These are phyloP conservation scores for Protodeltote pygarga DNA, from an alignment of 2,888 invertebrate species.

Conservation along the genomic window DNA sequence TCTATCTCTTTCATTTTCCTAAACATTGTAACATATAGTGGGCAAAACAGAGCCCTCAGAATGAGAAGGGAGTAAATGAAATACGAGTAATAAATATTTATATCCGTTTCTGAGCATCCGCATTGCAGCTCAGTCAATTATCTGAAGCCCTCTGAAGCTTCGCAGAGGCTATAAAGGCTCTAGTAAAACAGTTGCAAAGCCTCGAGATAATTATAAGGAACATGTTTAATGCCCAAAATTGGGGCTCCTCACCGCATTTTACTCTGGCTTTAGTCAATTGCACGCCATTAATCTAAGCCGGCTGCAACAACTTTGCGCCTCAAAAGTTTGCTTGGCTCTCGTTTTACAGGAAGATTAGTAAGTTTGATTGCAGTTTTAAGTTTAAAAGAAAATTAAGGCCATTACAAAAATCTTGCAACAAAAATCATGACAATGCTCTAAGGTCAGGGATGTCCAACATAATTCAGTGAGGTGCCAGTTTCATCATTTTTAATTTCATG, in stretches of 20 bases:
- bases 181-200: constrained; percentile 56
- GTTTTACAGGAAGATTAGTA: constrained; percentile 27
- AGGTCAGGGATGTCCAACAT: too few relatives aligned
- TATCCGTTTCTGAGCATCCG: constrained; percentile 51
- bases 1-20: too few relatives aligned
- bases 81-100: constrained; percentile 9
- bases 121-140: constrained; percentile 60
- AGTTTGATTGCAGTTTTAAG: constrained; percentile 21
- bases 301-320: constrained; percentile 47
- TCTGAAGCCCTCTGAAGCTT: constrained; percentile 43
- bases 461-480: too few relatives aligned
- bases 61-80: not conserved
- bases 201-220: constrained; percentile 61
- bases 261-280: constrained; percentile 44
- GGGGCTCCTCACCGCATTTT: constrained; percentile 39
- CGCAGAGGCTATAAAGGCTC: constrained; percentile 52
- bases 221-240: constrained; percentile 57
- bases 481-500: too few relatives aligned
- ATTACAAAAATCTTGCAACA: too few relatives aligned
- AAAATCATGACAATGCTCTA: too few relatives aligned
- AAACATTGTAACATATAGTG: not conserved
- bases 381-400: constrained; percentile 9
- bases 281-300: constrained; percentile 57
- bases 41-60: not conserved
- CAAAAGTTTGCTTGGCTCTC: constrained; percentile 35